Evolutionary conservation across 2,888 invertebrate genomes (phyloP).

Genomic region (Quadriops clusia): DNA sequence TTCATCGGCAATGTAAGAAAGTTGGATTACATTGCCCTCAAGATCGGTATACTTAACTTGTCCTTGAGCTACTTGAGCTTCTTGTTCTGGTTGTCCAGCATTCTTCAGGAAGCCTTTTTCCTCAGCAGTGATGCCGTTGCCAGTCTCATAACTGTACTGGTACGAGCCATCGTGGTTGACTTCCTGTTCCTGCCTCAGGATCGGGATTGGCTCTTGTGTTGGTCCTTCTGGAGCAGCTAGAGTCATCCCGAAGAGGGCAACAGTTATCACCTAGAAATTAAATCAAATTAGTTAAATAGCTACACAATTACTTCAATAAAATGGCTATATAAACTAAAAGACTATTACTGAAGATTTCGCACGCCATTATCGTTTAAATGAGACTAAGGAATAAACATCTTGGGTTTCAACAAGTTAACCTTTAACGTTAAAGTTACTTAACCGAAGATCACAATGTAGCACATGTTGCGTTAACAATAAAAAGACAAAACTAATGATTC

Average conservation of each 20-base stretch:
- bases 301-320: too few relatives aligned
- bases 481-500: too few relatives aligned
- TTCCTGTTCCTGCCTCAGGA: constrained; percentile 53
- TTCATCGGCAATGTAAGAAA: constrained; percentile 56
- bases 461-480: too few relatives aligned
- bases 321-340: too few relatives aligned
- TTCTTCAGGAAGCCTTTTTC: constrained; percentile 48
- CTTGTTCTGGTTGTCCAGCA: constrained; percentile 41
- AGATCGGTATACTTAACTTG: constrained; percentile 49
- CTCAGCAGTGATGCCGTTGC: constrained; percentile 45
- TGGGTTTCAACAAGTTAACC: too few relatives aligned
- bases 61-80: constrained; percentile 43
- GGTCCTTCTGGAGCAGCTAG: constrained; percentile 25
- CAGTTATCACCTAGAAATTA: too few relatives aligned
- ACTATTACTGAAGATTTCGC: too few relatives aligned
- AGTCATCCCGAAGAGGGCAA: constrained; percentile 16
- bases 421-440: too few relatives aligned
- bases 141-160: constrained; percentile 46
- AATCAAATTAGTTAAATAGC: too few relatives aligned
- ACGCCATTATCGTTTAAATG: too few relatives aligned
- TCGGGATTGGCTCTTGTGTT: constrained; percentile 51
- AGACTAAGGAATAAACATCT: too few relatives aligned
- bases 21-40: constrained; percentile 38
- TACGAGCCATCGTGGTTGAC: constrained; percentile 58
- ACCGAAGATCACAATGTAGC: too few relatives aligned